phyloP scores from a whole-genome alignment of 1,140 invertebrate genomes.

The Hetaerina americana region DNA sequence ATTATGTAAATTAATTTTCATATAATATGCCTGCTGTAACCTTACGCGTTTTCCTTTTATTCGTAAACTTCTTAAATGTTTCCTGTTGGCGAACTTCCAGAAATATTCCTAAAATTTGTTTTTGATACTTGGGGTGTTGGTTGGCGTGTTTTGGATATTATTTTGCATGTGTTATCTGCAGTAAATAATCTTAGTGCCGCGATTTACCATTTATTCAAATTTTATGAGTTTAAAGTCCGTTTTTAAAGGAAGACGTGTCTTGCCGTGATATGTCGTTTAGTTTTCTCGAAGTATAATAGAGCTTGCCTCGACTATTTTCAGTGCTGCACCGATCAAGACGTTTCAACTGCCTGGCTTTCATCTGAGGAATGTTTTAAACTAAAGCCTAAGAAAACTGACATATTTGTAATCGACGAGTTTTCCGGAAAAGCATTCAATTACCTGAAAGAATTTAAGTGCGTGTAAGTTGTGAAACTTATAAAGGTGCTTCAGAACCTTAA shows the following conservation, averaged over 20 bases:
- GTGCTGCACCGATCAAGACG: neutral
- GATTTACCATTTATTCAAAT: neutral
- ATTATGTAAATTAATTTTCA: neutral
- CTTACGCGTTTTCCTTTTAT: neutral
- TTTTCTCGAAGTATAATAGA: neutral
- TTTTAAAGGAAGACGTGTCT: neutral
- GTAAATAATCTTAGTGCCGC: neutral
- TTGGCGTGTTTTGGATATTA: neutral
- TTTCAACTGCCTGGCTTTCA: neutral
- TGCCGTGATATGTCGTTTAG: neutral
- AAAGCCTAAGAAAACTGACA: neutral
- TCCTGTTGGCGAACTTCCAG: no score
- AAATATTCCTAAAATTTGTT: no score
- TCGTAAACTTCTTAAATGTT: no score
- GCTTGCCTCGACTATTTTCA: neutral
- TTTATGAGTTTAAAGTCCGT: neutral
- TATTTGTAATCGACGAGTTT: neutral
- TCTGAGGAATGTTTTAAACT: neutral
- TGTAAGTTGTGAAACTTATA: neutral
- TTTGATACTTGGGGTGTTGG: no score
- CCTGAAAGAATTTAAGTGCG: neutral
- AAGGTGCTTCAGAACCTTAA: neutral
- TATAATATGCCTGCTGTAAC: neutral
- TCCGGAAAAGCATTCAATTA: neutral
- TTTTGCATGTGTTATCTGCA: neutral